Evolutionary conservation across 2,888 invertebrate species (phyloP).

Genomic region (Eristalis pertinax): DNA sequence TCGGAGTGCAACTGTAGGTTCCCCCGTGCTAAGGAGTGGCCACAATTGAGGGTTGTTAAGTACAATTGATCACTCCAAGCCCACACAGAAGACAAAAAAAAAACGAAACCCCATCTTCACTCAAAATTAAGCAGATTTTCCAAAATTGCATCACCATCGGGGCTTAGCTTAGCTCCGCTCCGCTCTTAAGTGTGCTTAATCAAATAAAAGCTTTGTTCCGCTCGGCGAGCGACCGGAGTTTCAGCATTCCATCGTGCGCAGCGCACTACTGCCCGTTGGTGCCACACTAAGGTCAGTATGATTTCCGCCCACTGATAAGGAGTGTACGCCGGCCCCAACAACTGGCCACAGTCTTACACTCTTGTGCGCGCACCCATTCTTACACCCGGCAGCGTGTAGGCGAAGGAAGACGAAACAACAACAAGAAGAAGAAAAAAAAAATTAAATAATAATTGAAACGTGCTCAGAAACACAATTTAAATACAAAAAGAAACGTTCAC

Average conservation of each 20-base stretch:
- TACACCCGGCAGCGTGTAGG: constrained; percentile 50
- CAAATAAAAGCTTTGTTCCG: constrained; percentile 41
- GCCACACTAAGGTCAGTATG: constrained; percentile 61
- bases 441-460: constrained; percentile 57
- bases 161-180: not conserved
- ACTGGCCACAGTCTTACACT: not conserved
- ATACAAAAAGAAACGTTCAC: constrained; percentile 6
- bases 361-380: constrained; percentile 45
- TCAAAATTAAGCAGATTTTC: constrained; percentile 12
- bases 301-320: constrained; percentile 69
- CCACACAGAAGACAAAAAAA: constrained; percentile 6
- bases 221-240: not conserved
- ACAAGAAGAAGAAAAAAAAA: too few relatives aligned
- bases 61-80: not conserved
- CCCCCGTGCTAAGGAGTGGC: not conserved
- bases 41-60: not conserved
- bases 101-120: not conserved
- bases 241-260: constrained; percentile 23
- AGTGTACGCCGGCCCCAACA: constrained; percentile 15
- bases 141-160: constrained; percentile 47
- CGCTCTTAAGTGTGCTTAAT: constrained; percentile 23
- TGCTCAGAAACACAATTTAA: constrained; percentile 50
- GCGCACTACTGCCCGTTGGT: constrained; percentile 3
- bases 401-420: constrained; percentile 20
- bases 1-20: not conserved